Conservation (phyloP, 2,113 vertebrate species). For the Callospermophilus lateralis region DNA sequence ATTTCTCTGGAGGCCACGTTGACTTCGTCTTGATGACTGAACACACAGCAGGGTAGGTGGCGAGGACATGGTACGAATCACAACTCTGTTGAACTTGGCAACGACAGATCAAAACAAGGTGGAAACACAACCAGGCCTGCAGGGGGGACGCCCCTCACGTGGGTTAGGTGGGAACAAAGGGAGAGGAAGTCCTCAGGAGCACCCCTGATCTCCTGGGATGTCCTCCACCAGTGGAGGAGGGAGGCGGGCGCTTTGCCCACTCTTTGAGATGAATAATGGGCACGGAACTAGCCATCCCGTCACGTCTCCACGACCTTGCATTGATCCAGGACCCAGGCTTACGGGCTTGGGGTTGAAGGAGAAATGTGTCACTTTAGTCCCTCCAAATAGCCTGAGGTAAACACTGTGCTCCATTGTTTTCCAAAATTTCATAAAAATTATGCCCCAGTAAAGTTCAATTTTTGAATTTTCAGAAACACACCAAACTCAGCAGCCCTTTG, state of each 20-base stretch:
- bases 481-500: neutral
- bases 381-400: neutral
- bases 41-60: rapidly evolving
- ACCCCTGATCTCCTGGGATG: neutral
- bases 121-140: no score
- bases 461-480: neutral
- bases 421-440: constrained; percentile 29
- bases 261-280: neutral
- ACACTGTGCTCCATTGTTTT: neutral
- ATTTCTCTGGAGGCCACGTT: neutral
- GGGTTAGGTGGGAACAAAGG: neutral
- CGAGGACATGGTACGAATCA: neutral
- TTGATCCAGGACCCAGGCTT: neutral
- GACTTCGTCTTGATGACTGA: neutral
- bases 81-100: neutral
- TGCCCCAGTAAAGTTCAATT: constrained; percentile 23
- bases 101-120: neutral
- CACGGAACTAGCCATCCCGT: neutral
- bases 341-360: neutral
- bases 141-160: neutral
- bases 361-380: neutral
- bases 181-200: neutral
- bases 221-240: neutral
- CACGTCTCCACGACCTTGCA: neutral
- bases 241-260: no score